phyloP scores from a whole-genome alignment of 2,113 vertebrate species.

The Synchiropus splendidus region DNA sequence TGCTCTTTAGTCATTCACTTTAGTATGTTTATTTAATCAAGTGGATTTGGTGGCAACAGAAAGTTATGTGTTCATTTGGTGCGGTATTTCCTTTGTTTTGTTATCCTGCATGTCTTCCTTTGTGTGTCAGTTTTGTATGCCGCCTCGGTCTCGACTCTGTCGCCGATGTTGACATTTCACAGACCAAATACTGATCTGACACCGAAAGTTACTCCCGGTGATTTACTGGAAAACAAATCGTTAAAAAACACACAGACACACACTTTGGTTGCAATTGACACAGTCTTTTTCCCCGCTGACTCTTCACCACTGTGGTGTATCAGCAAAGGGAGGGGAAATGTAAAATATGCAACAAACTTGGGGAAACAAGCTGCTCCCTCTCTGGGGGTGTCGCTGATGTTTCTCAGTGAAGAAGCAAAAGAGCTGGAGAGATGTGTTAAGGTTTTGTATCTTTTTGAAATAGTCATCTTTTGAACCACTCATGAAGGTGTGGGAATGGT shows the following conservation, averaged over 20 bases:
- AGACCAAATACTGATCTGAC: conserved; percentile 66
- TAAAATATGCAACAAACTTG: conserved; percentile 58
- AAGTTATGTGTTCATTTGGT: conserved; percentile 19
- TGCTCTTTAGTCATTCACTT: not conserved
- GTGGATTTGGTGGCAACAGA: conserved; percentile 2
- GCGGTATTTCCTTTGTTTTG: conserved; percentile 10
- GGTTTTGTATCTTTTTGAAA: conserved; percentile 48
- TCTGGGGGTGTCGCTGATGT: conserved; percentile 50
- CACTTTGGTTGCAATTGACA: conserved; percentile 28
- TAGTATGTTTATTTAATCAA: not conserved
- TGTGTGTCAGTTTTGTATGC: conserved; percentile 35
- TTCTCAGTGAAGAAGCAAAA: conserved; percentile 29
- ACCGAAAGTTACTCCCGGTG: conserved; percentile 61
- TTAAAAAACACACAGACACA: conserved; percentile 29
- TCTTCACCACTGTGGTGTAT: conserved; percentile 42
- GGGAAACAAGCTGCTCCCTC: conserved; percentile 23
- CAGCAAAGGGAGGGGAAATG: conserved; percentile 51
- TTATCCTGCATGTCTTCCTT: conserved; percentile 26
- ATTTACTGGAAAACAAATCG: conserved; percentile 69
- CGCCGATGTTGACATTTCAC: conserved; percentile 67
- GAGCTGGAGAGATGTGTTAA: conserved; percentile 16
- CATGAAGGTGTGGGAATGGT: conserved; percentile 30
- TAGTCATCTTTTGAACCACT: conserved; percentile 45
- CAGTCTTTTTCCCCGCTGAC: conserved; percentile 53
- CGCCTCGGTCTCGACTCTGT: conserved; percentile 44